phyloP scores from a whole-genome alignment of 2,888 invertebrate genomes.

The Ectemnius lituratus region DNA sequence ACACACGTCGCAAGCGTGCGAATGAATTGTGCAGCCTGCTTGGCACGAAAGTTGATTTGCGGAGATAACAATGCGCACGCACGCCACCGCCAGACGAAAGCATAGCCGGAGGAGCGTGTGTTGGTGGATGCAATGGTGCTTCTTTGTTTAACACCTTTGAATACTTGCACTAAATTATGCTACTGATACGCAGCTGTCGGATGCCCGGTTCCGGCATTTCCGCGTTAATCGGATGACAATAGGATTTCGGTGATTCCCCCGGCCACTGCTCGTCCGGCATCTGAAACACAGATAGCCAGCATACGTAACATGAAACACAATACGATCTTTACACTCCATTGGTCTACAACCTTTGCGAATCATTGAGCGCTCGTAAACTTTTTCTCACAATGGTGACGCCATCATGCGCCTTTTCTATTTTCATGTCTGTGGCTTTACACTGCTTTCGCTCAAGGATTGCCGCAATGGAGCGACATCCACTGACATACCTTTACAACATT shows the following conservation, averaged over 20 bases:
- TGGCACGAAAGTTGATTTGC: conserved; percentile 47
- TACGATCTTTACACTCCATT: neutral
- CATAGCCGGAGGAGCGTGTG: no score
- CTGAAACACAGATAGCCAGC: no score
- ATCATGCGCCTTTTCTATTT: no score
- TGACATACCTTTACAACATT: no score
- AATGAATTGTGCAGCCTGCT: conserved; percentile 44
- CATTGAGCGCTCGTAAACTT: neutral
- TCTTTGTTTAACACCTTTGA: conserved; percentile 33
- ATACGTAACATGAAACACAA: no score
- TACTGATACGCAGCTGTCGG: neutral
- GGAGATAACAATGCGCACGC: conserved; percentile 17
- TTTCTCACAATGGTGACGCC: no score
- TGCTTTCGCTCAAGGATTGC: no score
- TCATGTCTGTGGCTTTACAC: no score
- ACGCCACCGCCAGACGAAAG: neutral
- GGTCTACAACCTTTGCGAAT: neutral
- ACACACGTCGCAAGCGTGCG: conserved; percentile 39
- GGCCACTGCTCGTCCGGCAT: neutral
- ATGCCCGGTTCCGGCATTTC: neutral
- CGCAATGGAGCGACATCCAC: no score
- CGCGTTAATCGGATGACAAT: conserved; percentile 63
- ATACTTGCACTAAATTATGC: conserved; percentile 2
- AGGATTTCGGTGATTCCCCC: conserved; percentile 61
- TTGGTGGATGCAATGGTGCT: neutral